These are phyloP conservation scores for Trematomus loennbergii DNA, from an alignment of 2,113 vertebrate genomes.

Conservation along the genomic window DNA sequence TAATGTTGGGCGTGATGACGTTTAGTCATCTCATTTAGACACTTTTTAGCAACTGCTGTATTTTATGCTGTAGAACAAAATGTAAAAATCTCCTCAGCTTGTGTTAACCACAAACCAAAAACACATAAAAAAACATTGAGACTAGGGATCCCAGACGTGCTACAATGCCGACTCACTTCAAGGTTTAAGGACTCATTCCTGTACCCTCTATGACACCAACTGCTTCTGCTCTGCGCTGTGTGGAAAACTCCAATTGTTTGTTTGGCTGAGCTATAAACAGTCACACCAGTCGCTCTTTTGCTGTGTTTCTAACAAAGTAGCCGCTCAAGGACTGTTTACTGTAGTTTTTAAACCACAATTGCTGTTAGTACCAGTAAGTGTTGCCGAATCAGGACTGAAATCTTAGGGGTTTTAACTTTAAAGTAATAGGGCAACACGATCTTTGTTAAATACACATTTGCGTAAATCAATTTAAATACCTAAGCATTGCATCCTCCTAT, in stretches of 20 bases:
- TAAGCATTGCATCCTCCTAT: not conserved
- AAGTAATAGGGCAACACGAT: not conserved
- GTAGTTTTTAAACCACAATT: not conserved
- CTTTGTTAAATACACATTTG: not conserved
- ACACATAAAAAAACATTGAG: too few relatives aligned
- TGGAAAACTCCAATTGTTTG: not conserved
- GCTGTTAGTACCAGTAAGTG: not conserved
- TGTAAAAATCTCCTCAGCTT: too few relatives aligned
- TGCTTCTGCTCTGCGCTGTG: not conserved
- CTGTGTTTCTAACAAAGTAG: not conserved
- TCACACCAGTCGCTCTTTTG: not conserved
- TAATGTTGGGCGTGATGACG: too few relatives aligned
- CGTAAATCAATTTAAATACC: not conserved
- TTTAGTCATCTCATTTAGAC: too few relatives aligned
- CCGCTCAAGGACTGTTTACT: not conserved
- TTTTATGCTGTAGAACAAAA: too few relatives aligned
- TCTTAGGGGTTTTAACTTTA: not conserved
- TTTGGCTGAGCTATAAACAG: not conserved
- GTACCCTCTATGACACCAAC: not conserved
- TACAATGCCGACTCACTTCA: too few relatives aligned
- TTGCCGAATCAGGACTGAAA: not conserved
- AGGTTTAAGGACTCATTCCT: too few relatives aligned
- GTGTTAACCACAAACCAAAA: too few relatives aligned
- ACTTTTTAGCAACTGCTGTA: too few relatives aligned
- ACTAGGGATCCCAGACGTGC: too few relatives aligned